Evolutionary conservation across 2,113 vertebrate species (phyloP).

Genomic region (Clarias magur): DNA sequence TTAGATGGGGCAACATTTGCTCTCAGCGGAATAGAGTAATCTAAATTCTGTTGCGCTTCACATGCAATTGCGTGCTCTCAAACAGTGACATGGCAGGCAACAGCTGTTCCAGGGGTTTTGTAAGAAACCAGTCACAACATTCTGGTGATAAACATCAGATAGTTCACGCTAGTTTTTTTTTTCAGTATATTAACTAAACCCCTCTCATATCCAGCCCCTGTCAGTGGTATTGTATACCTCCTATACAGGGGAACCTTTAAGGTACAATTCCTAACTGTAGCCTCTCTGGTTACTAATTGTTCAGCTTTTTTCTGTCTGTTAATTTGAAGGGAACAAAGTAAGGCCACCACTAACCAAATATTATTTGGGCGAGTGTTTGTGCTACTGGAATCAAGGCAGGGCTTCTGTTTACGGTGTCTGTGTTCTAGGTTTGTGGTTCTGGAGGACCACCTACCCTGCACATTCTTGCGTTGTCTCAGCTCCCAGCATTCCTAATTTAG

Average conservation of each 20-base stretch:
- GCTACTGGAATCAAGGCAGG: neutral
- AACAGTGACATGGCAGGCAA: conserved; percentile 37
- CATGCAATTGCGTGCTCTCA: conserved; percentile 57
- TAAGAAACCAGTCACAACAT: conserved; percentile 3
- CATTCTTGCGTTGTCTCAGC: too few relatives aligned
- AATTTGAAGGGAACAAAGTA: neutral
- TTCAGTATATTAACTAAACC: neutral
- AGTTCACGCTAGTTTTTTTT: neutral
- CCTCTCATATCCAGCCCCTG: neutral
- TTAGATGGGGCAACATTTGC: conserved; percentile 64
- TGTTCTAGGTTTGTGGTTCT: neutral
- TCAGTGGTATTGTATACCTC: neutral
- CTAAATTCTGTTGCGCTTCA: conserved; percentile 61
- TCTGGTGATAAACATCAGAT: conserved; percentile 17
- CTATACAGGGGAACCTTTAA: neutral
- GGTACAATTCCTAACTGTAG: neutral
- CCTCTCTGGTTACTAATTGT: neutral
- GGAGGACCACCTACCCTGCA: too few relatives aligned
- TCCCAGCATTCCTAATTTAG: too few relatives aligned
- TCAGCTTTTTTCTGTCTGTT: neutral
- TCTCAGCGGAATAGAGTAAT: conserved; percentile 61
- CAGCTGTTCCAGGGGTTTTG: conserved; percentile 31
- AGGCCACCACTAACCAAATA: neutral
- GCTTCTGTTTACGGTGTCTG: neutral
- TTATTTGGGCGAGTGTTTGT: neutral